phyloP scores from a whole-genome alignment of 1,140 invertebrate species.

The Bradynema listronoti region DNA sequence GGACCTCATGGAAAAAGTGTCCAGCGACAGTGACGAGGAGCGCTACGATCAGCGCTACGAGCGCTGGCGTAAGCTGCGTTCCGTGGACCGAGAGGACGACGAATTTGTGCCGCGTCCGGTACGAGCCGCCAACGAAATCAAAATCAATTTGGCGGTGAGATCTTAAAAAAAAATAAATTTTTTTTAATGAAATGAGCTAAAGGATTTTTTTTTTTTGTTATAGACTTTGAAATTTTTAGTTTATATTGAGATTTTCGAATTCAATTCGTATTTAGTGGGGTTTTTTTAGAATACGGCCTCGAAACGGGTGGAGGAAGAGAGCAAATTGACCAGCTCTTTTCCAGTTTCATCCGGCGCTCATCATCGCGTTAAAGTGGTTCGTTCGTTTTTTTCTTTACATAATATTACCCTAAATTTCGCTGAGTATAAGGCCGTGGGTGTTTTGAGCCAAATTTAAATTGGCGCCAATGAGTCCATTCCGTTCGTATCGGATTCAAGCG shows the following conservation, averaged over 20 bases:
- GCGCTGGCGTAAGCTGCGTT: conserved; percentile 7
- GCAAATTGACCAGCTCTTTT: conserved; percentile 11
- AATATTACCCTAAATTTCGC: no score
- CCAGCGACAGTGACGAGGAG: conserved; percentile 14
- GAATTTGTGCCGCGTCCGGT: conserved; percentile 8
- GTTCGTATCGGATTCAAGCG: no score
- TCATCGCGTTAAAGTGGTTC: conserved; percentile 14
- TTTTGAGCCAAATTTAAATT: no score
- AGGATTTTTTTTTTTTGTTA: no score
- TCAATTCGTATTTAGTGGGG: neutral
- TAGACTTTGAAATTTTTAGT: no score
- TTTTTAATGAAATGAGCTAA: no score
- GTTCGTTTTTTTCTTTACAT: no score
- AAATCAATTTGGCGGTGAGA: conserved; percentile 7
- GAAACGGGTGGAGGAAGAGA: conserved; percentile 13
- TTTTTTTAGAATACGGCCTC: conserved; percentile 3
- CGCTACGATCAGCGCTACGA: conserved; percentile 17
- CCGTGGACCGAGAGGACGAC: conserved; percentile 12
- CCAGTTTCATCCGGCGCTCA: conserved; percentile 23
- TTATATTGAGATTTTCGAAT: neutral
- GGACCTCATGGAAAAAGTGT: conserved; percentile 13
- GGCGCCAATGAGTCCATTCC: no score
- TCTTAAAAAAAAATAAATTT: no score
- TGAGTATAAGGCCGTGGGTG: no score
- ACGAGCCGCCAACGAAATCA: neutral